Evolutionary conservation across 2,888 invertebrate genomes (phyloP).

Genomic region (Lutraria lutraria): DNA sequence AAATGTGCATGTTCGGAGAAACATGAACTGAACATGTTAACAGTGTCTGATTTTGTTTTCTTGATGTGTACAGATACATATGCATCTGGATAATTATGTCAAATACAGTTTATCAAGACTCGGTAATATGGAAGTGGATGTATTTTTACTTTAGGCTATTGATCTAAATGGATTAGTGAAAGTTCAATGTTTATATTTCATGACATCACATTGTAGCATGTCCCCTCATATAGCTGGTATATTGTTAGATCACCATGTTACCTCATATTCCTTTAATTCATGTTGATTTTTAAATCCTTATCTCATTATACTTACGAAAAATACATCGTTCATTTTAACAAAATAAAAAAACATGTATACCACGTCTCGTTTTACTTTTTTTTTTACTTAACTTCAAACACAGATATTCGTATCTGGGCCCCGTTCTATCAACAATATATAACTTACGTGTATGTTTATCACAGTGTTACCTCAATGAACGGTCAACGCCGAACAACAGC

Average conservation of each 20-base stretch:
- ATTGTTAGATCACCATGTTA: conserved; percentile 6
- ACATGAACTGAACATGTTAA: too few relatives aligned
- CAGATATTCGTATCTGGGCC: too few relatives aligned
- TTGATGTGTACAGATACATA: too few relatives aligned
- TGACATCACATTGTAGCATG: conserved; percentile 4
- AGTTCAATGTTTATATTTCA: neutral
- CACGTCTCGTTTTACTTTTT: neutral
- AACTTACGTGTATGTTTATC: too few relatives aligned
- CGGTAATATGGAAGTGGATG: too few relatives aligned
- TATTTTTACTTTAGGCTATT: neutral
- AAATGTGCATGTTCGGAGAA: too few relatives aligned
- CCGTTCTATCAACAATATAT: too few relatives aligned
- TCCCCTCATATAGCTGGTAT: neutral
- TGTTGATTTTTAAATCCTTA: conserved; percentile 3
- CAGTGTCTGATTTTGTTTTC: too few relatives aligned
- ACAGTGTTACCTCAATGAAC: too few relatives aligned
- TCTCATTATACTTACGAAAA: neutral
- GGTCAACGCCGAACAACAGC: too few relatives aligned
- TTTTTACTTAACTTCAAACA: neutral
- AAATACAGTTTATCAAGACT: too few relatives aligned
- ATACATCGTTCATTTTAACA: neutral
- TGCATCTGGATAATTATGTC: too few relatives aligned
- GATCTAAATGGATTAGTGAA: neutral
- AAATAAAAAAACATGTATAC: neutral
- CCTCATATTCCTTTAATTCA: neutral